Conservation (phyloP, 1,140 invertebrate species). For the Apis mellifera region Amel_HAv3.1 CM009942.2:6151501-6152000, state of each 20-base stretch:
- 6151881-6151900: no score
- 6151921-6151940: constrained; percentile 13
- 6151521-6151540: not conserved
- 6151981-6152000: not conserved
- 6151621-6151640: constrained; percentile 16
- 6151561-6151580: not conserved
- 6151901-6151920: not conserved
- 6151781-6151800: constrained; percentile 1
- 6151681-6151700: not conserved
- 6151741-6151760: not conserved
- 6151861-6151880: not conserved
- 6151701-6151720: not conserved
- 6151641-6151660: not conserved
- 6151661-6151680: not conserved
- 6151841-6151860: not conserved
- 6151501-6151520: not conserved
- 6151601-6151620: not conserved
- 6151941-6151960: not conserved
- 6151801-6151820: not conserved
- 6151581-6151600: not conserved
- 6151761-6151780: constrained; percentile 29
- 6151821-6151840: no score
- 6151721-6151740: not conserved
- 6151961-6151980: not conserved
- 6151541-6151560: not conserved